Evolutionary conservation across 30 jellyfish, hydroid and myxozoan genomes (phyloP), one percentile per base, ranked within the genome.

Genomic region (Cassiopea andromeda): DNA sequence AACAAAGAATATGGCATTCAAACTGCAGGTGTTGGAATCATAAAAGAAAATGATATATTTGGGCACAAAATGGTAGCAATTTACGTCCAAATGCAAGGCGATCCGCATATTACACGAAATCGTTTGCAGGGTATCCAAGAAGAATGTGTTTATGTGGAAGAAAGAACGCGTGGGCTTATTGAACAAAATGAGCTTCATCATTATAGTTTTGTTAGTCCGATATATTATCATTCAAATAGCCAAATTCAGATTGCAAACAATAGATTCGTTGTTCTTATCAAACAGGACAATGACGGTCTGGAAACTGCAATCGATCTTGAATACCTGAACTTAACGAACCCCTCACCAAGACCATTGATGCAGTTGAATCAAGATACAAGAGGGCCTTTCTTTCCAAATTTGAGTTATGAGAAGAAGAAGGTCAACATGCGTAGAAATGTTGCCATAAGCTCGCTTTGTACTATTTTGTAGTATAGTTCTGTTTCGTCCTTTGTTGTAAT

Each of bases 131-230:
- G 97, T 1, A 5, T 72, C 17, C 89, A 84, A 69, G 92, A 81
- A 66, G 97, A 83, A 60, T 89, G 98, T 85, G 81, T 94, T 48
- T 81, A 60, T 76, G 96, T 94, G 70, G 97, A 94, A 81, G 97
- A 83, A 1, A 85, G 82, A 15, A 80, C 97, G 75, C 97, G 98
- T 10, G 96, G 97, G 18, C 48, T 94, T 60, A 82, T 94, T 49
- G 97, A 94, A 44, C 67, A 77, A 2, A 94, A 94, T 70, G 93
- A 85, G 83, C 75, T 94, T 44, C 90, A 64, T 64, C 94, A 89
- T 45, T 89, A 68, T 67, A 89, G 92, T 58, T 89, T 78, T 44
- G 97, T 89, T 46, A 89, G 54, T 46, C 97, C 97, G 60, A 73
- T 89, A 13, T 64, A 69, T n/a, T 57, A 84, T 45, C 89, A 89